Percentiles rank a stretch among this genome's conserved stretches.
These are phyloP conservation scores for Seriola rivoliana DNA, from an alignment of 2,113 vertebrate species.

Conservation along the genomic window DNA sequence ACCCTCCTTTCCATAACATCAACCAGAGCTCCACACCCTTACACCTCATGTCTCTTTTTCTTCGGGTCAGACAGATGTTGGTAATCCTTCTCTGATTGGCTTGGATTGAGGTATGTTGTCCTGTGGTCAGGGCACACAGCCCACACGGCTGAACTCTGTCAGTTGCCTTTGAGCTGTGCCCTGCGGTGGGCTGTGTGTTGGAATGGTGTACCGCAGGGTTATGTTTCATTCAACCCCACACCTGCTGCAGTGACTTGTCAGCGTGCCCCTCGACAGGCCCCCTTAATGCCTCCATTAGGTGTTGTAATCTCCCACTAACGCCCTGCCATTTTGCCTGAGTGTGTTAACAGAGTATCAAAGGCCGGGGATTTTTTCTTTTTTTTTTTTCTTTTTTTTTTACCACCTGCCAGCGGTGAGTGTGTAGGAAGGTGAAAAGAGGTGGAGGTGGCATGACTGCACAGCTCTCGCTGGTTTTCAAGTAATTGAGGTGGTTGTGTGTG, in stretches of 20 bases:
- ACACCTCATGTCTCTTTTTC: slow-evolving; percentile 33
- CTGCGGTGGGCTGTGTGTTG: slow-evolving; percentile 63
- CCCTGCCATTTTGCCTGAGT: slow-evolving; percentile 73
- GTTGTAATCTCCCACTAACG: slow-evolving; percentile 78
- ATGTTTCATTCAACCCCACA: slow-evolving; percentile 83
- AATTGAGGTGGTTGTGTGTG: slow-evolving; percentile 24
- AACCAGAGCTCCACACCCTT: slow-evolving; percentile 7
- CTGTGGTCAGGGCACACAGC: slow-evolving; percentile 56
- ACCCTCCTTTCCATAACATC: slow-evolving; percentile 49
- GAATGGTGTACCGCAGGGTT: slow-evolving; percentile 60
- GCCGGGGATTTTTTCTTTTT: slow-evolving; percentile 62
- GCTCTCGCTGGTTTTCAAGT: slow-evolving; percentile 57
- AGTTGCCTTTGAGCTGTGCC: slow-evolving; percentile 62
- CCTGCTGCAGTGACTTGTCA: slow-evolving; percentile 80
- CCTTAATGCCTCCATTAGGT: slow-evolving; percentile 80
- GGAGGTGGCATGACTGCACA: slow-evolving; percentile 59
- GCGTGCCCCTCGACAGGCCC: slow-evolving; percentile 65
- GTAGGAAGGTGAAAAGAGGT: slow-evolving; percentile 59
- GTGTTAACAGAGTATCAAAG: slow-evolving; percentile 83
- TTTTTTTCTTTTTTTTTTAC: slow-evolving; percentile 33
- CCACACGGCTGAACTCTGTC: slow-evolving; percentile 55
- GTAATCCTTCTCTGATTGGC: slow-evolving; percentile 74
- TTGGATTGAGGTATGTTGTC: slow-evolving; percentile 64
- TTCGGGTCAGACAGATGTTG: slow-evolving; percentile 70
- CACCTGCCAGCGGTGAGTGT: slow-evolving; percentile 70